These are phyloP conservation scores for Heteronetta atricapilla DNA, from an alignment of 2,113 vertebrate species.

Conservation along the genomic window DNA sequence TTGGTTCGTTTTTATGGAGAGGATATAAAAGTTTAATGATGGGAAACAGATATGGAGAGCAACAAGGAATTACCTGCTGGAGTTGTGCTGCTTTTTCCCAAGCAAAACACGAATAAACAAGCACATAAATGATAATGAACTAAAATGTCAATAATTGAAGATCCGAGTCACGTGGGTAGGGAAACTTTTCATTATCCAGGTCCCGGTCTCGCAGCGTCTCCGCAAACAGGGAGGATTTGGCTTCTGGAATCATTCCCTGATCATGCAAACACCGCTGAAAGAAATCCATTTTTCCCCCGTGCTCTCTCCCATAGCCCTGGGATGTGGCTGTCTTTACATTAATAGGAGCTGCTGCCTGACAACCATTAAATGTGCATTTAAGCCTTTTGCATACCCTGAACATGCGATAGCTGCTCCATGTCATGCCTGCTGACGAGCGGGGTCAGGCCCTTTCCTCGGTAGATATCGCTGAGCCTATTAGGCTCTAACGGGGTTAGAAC, in stretches of 20 bases:
- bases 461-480: constrained; percentile 63
- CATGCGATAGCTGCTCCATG: constrained; percentile 61
- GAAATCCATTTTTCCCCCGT: constrained; percentile 39
- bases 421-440: constrained; percentile 59
- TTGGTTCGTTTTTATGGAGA: constrained; percentile 11
- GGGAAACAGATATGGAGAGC: constrained; percentile 53
- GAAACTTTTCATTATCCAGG: constrained; percentile 41
- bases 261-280: constrained; percentile 20
- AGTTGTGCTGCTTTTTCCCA: constrained; percentile 15
- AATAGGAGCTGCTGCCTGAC: constrained; percentile 65
- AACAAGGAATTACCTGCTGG: constrained; percentile 58
- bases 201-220: background rate
- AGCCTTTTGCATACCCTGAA: constrained; percentile 68
- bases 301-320: constrained; percentile 56
- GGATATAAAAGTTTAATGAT: constrained; percentile 51
- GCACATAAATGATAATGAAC: constrained; percentile 36
- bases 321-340: constrained; percentile 65
- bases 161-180: constrained; percentile 11
- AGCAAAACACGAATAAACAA: constrained; percentile 33
- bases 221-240: background rate
- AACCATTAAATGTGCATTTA: constrained; percentile 72
- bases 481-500: constrained; percentile 55
- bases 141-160: constrained; percentile 51
- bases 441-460: constrained; percentile 65
- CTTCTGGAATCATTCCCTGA: background rate